Base-by-base conservation (phyloP, 2,113 vertebrate genomes). In the Echinops telfairi region DNA sequence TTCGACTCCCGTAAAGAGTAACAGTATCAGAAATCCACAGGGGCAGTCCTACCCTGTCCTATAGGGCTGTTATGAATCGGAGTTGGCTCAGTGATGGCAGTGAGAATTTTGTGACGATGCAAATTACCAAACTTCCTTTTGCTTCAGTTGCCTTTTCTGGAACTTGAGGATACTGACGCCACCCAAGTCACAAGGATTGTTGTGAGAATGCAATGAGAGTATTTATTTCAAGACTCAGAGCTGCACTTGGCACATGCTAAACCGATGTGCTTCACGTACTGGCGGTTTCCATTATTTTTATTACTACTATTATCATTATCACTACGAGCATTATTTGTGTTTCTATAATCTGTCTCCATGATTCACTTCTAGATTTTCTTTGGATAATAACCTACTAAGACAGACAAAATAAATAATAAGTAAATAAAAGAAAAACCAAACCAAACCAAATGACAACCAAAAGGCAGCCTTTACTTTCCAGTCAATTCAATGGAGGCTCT, bases 341-440 rank as follows among this genome's bases (percentile, higher is more conserved):
- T 19, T 70, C 66, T 88, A 23, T 77, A 57, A 29, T 40, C 43
- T 86, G 3, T 40, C 81, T 91, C 40, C 38, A 27, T 78, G 77
- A 83, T 81, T 92, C 22, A 78, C 22, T 38, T 68, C 1, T 88
- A 77, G 75, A 14, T 70, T 66, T 84, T 90, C 58, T 38, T 83
- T 82, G 73, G 38, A n/a, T 66, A 53, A 83, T 75, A 64, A 64
- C 43, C 20, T 64, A 53, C 86, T 77, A 64, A 36, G 15, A 15
- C 64, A 25, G 2, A 53, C 47, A 53, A 53, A 53, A 53, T 53
- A 53, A 53, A 53, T 53, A 53, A 40, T 40, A 40, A 40, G 7
- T 40, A 40, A 40, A 40, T 40, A 53, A 53, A 53, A 53, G 9
- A 53, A 53, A 53, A 10, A 53, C 47, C 47, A 47, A 47, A 47